Conservation (phyloP, 1,140 invertebrate species). For the Hycleus cichorii region DNA sequence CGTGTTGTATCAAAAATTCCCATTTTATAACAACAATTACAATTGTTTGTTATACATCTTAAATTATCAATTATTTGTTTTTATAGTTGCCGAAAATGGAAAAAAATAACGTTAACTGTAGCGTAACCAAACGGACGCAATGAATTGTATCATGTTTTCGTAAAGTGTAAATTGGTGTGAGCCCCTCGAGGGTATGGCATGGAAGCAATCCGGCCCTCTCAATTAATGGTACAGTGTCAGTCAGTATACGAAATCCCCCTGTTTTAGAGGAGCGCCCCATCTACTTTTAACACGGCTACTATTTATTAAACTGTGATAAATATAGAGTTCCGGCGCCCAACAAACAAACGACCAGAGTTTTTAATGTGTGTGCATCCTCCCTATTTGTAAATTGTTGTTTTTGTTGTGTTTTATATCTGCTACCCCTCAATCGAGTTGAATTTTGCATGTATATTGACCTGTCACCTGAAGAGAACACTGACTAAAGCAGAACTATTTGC, state of each 20-base stretch:
- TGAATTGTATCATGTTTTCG: constrained; percentile 10
- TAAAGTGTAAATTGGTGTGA: constrained; percentile 18
- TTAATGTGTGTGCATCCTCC: too few species aligned
- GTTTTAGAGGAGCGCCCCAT: not conserved
- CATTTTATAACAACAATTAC: too few species aligned
- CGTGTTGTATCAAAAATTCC: too few species aligned
- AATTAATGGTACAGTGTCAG: constrained; percentile 25
- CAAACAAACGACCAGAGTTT: too few species aligned
- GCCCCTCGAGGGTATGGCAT: constrained; percentile 7
- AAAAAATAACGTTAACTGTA: too few species aligned
- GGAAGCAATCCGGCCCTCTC: constrained; percentile 26
- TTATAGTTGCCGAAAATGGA: too few species aligned
- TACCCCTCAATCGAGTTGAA: not conserved
- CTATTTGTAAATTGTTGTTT: too few species aligned
- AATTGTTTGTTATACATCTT: too few species aligned
- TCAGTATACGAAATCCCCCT: not conserved
- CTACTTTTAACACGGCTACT: not conserved
- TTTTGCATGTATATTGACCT: constrained; percentile 6
- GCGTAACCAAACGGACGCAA: constrained; percentile 11
- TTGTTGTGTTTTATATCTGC: too few species aligned
- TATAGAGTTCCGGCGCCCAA: not conserved
- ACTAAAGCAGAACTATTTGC: constrained; percentile 3
- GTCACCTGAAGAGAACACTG: constrained; percentile 10
- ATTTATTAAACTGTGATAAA: constrained; percentile 7
- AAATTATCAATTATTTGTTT: too few species aligned